Base-by-base conservation (phyloP, 2,113 vertebrate genomes). In the Meriones unguiculatus region DNA sequence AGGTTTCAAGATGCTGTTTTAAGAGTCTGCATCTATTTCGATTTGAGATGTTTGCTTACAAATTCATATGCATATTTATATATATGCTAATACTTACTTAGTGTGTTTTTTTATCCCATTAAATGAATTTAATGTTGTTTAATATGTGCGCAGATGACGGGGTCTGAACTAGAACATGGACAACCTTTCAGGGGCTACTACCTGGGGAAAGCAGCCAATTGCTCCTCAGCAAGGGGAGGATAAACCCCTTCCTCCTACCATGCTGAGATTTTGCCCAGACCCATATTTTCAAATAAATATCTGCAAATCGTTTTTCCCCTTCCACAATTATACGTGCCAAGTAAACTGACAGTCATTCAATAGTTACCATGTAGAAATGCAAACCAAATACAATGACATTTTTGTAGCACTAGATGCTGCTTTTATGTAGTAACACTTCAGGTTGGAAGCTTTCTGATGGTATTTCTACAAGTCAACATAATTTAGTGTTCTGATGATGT, bases 391-490 rank as follows among this genome's bases (percentile, higher is more conserved):
- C 11, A 76, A 32, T 95, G 41, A 17, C 59, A 50, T 38, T 30
- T 46, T 54, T 91, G 52, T 87, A 3, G 1, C 35, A 5, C 38
- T 69, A 1, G 46, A 54, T n/a, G 18, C 62, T 46, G 14, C 25
- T n/a, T 75, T 96, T 30, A 28, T 10, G 14, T 5, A 46, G 46
- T 52, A n/a, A 54, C n/a, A 85, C 41, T 59, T 91, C 15, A 82
- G 17, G 32, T 1, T 15, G 77, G 87, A 93, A 87, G 25, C 25
- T 57, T 91, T 91, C 95, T 93, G 11, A 65, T 87, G 75, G 2
- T 54, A 65, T 93, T 91, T 97, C 54, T 91, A 3, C 81, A 81
- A 81, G 7, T 67, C 32, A 57, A 52, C 32, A 50, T 72, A 89
- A 72, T 30, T 81, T 93, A 91, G 70, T 87, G 41, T 67, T 57